phyloP scores from a whole-genome alignment of 64 coral and sea anemone species.

The Dendronephthya gigantea region DNA sequence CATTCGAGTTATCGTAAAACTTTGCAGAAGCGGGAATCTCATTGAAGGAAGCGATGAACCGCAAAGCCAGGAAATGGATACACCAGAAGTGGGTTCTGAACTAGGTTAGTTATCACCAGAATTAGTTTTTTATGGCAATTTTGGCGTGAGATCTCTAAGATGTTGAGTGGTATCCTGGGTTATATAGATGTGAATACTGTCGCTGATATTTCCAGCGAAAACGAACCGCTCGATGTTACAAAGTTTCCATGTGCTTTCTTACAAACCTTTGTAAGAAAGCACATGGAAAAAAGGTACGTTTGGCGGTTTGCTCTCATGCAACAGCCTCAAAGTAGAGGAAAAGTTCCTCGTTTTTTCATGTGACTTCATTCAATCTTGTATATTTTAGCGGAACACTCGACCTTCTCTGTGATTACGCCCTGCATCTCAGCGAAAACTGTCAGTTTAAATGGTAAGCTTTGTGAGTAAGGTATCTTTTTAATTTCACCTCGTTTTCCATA shows the following conservation, averaged over 20 bases:
- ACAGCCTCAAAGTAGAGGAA: too few relatives aligned
- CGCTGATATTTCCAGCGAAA: constrained; percentile 62
- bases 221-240: constrained; percentile 78
- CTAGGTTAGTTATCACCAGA: background rate
- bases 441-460: constrained; percentile 13
- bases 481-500: too few relatives aligned
- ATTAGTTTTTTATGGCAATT: too few relatives aligned
- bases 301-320: too few relatives aligned
- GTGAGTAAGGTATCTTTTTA: too few relatives aligned
- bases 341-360: too few relatives aligned
- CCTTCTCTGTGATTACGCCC: background rate
- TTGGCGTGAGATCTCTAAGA: background rate
- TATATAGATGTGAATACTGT: background rate
- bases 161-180: too few relatives aligned
- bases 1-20: too few relatives aligned
- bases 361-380: background rate
- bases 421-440: background rate
- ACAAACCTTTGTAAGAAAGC: constrained; percentile 84
- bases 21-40: background rate
- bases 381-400: background rate
- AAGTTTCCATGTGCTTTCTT: too few relatives aligned
- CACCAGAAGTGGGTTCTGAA: background rate
- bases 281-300: constrained; percentile 83
- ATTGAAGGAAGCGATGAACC: background rate
- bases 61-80: background rate